Percentiles rank a stretch among this genome's conserved stretches.
These are phyloP conservation scores for Vulpes ferrilata DNA, from an alignment of 2,113 vertebrate genomes.

Conservation along the genomic window DNA sequence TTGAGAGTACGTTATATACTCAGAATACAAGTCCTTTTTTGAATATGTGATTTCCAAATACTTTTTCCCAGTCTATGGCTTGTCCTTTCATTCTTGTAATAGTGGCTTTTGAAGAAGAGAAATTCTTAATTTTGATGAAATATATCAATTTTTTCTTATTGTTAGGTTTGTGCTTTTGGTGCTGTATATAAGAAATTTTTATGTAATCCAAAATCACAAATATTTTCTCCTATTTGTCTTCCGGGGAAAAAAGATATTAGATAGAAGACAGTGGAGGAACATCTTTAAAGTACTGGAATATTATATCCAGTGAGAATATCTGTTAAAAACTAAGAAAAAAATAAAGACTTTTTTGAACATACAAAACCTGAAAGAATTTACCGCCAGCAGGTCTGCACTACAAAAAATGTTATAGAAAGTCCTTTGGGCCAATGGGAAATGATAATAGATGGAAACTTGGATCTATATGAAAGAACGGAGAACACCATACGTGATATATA, in stretches of 20 bases:
- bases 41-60: constrained; percentile 16
- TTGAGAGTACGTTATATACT: background rate
- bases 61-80: background rate
- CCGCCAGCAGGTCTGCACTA: background rate
- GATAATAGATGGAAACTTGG: background rate
- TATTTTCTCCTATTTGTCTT: constrained; percentile 25
- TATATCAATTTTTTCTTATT: background rate
- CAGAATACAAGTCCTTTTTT: constrained; percentile 17
- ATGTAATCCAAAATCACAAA: background rate
- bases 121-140: constrained; percentile 33
- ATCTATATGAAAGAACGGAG: background rate
- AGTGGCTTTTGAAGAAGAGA: background rate
- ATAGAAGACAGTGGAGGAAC: background rate
- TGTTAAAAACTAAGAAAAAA: constrained; percentile 46
- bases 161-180: background rate
- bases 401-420: constrained; percentile 11
- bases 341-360: constrained; percentile 12
- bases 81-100: constrained; percentile 15
- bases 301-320: constrained; percentile 6
- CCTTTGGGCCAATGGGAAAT: background rate
- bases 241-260: background rate
- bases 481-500: background rate
- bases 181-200: constrained; percentile 9
- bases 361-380: constrained; percentile 20
- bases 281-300: constrained; percentile 41